phyloP scores from a whole-genome alignment of 1,140 invertebrate genomes.

The Trichonephila clavata region DNA sequence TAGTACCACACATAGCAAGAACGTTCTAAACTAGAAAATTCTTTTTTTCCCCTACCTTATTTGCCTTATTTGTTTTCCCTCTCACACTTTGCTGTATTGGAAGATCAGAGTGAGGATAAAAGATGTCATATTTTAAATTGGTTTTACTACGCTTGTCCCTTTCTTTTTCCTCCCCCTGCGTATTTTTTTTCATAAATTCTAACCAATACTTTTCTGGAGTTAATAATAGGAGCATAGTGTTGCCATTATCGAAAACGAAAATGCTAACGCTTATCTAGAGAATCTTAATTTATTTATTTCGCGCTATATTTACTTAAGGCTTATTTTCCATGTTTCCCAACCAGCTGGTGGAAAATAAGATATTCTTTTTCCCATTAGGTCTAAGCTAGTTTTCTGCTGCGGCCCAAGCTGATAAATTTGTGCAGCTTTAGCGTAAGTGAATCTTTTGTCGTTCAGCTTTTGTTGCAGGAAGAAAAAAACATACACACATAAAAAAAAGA shows the following conservation, averaged over 20 bases:
- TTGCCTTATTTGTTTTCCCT: slow-evolving; percentile 3
- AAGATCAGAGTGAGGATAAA: slow-evolving; percentile 40
- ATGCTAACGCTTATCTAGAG: slow-evolving; percentile 23
- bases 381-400: background rate
- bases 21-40: slow-evolving; percentile 3
- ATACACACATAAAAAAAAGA: background rate
- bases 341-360: slow-evolving; percentile 45
- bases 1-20: background rate
- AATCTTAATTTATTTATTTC: slow-evolving; percentile 54
- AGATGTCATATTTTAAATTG: slow-evolving; percentile 59
- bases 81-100: slow-evolving; percentile 3
- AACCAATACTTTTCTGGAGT: slow-evolving; percentile 17
- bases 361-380: slow-evolving; percentile 45
- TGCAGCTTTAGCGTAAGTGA: background rate
- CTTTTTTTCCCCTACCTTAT: background rate
- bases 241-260: slow-evolving; percentile 52
- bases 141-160: slow-evolving; percentile 7
- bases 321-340: slow-evolving; percentile 48
- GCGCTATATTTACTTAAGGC: slow-evolving; percentile 14
- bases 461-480: background rate
- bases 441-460: slow-evolving; percentile 58
- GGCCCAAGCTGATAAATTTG: slow-evolving; percentile 42
- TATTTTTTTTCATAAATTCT: background rate
- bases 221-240: slow-evolving; percentile 42
- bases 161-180: background rate